Conservation (phyloP, 2,888 invertebrate species). For the Microchrysa polita region DNA sequence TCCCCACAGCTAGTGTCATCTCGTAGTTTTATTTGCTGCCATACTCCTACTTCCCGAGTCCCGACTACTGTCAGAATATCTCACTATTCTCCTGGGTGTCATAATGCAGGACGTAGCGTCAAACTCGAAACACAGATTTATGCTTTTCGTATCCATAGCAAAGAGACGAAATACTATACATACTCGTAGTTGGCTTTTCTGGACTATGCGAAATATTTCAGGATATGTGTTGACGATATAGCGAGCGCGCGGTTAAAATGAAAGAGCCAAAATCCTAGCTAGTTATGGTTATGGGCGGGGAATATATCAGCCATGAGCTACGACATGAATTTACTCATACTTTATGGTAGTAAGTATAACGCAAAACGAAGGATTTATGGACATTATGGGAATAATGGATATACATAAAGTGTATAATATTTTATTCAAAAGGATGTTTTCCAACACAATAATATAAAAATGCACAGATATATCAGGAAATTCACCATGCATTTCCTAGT, state of each 20-base stretch:
- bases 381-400: background rate
- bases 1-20: background rate
- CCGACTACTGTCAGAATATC: conserved; percentile 22
- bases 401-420: background rate
- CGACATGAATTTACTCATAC: background rate
- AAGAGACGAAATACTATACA: conserved; percentile 13
- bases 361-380: conserved; percentile 8
- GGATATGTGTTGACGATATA: background rate
- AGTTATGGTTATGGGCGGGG: background rate
- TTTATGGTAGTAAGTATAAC: background rate
- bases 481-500: no score
- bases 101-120: conserved; percentile 6
- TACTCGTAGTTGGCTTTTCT: conserved; percentile 16
- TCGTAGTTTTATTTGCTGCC: background rate
- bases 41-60: no score
- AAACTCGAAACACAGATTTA: conserved; percentile 34
- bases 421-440: background rate
- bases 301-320: background rate
- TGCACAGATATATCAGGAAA: no score
- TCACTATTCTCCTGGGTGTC: conserved; percentile 23
- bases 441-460: no score
- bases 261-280: background rate
- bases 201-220: conserved; percentile 11
- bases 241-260: background rate
- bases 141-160: conserved; percentile 1